These are phyloP conservation scores for Nicator chloris DNA, from an alignment of 2,113 vertebrate species.

Conservation along the genomic window DNA sequence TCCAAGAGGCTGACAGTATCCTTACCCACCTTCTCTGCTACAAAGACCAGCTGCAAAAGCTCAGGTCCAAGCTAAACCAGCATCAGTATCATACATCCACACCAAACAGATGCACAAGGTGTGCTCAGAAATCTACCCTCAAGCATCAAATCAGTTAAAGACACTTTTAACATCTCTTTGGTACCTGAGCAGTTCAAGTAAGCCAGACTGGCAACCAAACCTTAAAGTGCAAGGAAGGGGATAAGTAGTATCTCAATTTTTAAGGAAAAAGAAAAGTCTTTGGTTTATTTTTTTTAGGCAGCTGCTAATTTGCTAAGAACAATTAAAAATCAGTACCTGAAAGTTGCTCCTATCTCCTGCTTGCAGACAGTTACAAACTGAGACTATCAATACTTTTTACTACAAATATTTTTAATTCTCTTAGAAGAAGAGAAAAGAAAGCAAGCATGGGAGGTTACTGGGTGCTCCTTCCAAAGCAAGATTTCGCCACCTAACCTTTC, in stretches of 20 bases:
- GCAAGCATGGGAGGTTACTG: not conserved
- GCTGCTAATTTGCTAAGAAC: not conserved
- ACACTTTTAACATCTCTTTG: not conserved
- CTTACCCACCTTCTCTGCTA: not conserved
- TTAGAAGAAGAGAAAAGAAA: not conserved
- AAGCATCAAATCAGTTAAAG: not conserved
- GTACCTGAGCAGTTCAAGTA: not conserved
- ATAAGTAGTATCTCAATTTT: not conserved
- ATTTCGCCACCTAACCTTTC: not conserved
- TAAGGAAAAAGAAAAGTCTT: not conserved
- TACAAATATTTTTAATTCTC: not conserved
- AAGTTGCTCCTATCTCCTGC: not conserved
- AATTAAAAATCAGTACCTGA: not conserved
- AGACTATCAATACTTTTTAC: not conserved
- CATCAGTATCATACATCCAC: not conserved
- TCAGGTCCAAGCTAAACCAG: not conserved
- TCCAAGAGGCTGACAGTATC: not conserved
- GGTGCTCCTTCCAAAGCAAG: not conserved
- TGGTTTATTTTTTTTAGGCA: not conserved
- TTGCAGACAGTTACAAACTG: not conserved
- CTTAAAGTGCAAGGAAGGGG: not conserved
- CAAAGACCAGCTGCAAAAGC: not conserved
- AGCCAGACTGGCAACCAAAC: not conserved
- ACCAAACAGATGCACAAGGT: not conserved
- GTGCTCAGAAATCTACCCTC: not conserved